Evolutionary conservation across 2,888 invertebrate species (phyloP).

Genomic region (Callimorpha dominula): DNA sequence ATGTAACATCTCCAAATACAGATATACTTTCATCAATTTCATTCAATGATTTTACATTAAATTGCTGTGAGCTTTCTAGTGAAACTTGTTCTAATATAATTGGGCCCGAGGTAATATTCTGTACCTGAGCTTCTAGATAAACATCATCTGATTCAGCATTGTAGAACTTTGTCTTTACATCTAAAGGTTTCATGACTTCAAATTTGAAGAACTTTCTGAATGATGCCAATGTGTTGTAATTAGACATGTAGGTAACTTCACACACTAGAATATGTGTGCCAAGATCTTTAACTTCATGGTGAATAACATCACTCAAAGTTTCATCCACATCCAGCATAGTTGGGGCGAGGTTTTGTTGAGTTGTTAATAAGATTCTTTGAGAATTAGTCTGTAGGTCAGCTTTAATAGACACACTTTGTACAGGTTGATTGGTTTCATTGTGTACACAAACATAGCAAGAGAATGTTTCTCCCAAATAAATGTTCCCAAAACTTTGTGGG

Average conservation of each 20-base stretch:
- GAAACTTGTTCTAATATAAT: conserved; percentile 98
- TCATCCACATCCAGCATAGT: conserved; percentile 90
- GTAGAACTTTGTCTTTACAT: conserved; percentile 99
- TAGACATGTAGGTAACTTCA: conserved; percentile 96
- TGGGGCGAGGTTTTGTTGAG: conserved; percentile 89
- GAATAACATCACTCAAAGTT: conserved; percentile 97
- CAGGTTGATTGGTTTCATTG: conserved; percentile 95
- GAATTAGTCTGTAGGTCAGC: conserved; percentile 97
- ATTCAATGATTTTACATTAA: conserved; percentile 93
- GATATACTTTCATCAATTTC: conserved; percentile 89
- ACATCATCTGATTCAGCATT: conserved; percentile 95
- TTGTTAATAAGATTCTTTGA: conserved; percentile 94
- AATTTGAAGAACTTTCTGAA: conserved; percentile 99
- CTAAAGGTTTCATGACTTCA: conserved; percentile 98
- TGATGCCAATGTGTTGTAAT: conserved; percentile 91
- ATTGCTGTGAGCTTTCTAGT: conserved; percentile 96
- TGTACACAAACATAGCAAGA: conserved; percentile 99
- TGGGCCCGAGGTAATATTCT: conserved; percentile 97
- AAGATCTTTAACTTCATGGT: conserved; percentile 99
- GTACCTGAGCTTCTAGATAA: conserved; percentile 91
- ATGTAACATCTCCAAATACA: conserved; percentile 92
- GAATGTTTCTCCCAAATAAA: conserved; percentile 99
- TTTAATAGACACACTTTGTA: conserved; percentile 94
- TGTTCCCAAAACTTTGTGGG: conserved; percentile 99
- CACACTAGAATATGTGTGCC: conserved; percentile 99